These are phyloP conservation scores for Babylonia areolata DNA, from an alignment of 1,140 invertebrate genomes.

Conservation along the genomic window DNA sequence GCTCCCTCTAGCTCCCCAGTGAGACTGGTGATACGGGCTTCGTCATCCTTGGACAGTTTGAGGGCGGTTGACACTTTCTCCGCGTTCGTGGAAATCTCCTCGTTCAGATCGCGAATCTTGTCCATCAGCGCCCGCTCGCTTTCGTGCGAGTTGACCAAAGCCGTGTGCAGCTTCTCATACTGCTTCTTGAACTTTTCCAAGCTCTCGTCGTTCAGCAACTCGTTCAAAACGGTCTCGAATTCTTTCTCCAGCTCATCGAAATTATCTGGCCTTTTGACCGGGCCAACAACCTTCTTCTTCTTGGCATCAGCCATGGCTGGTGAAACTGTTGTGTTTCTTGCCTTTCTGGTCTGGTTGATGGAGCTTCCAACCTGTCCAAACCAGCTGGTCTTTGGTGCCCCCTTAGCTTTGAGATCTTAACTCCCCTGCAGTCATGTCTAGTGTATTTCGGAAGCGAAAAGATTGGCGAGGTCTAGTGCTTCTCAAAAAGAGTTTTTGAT, in stretches of 20 bases:
- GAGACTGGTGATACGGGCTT: slow-evolving; percentile 7
- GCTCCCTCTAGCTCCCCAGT: slow-evolving; percentile 15
- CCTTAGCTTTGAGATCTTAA: background rate
- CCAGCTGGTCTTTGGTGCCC: too few relatives aligned
- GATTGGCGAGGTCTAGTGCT: too few relatives aligned
- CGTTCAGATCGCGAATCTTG: slow-evolving; percentile 18
- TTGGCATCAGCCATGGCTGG: slow-evolving; percentile 13
- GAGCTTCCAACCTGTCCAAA: background rate
- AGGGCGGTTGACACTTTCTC: slow-evolving; percentile 27
- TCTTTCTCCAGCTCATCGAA: slow-evolving; percentile 31
- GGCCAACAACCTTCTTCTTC: background rate
- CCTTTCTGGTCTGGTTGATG: background rate
- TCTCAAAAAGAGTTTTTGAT: too few relatives aligned
- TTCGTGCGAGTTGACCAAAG: slow-evolving; percentile 26
- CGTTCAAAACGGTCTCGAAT: slow-evolving; percentile 24
- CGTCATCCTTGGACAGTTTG: slow-evolving; percentile 11
- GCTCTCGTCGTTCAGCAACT: slow-evolving; percentile 19
- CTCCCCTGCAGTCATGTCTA: background rate
- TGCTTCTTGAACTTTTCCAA: slow-evolving; percentile 9
- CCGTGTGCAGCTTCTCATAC: slow-evolving; percentile 29
- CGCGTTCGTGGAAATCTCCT: background rate
- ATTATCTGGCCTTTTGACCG: background rate
- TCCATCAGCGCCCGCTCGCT: slow-evolving; percentile 26
- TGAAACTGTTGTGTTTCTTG: background rate
- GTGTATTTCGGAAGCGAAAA: too few relatives aligned